Evolutionary conservation across 2,888 invertebrate genomes (phyloP).

Genomic region (Epirrhoe alternata): DNA sequence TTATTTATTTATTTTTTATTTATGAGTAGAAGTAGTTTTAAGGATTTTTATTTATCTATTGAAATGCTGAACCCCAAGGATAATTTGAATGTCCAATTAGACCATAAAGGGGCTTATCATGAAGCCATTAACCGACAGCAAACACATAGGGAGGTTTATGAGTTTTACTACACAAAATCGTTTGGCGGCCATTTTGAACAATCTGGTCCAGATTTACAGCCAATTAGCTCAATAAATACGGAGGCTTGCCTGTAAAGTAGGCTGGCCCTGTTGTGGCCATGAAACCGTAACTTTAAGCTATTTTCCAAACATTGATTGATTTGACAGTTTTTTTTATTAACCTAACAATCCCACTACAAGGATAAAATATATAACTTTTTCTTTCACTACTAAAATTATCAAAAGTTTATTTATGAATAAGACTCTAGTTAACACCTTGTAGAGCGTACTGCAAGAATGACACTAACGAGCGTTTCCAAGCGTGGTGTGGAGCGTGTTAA

Average conservation of each 20-base stretch:
- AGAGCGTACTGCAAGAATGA: no score
- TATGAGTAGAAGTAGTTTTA: neutral
- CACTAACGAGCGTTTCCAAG: no score
- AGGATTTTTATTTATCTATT: neutral
- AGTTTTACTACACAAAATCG: conserved; percentile 82
- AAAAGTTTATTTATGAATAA: no score
- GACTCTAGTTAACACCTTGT: no score
- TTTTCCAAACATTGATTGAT: neutral
- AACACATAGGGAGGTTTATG: conserved; percentile 81
- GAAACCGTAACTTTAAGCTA: neutral
- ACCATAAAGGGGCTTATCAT: conserved; percentile 79
- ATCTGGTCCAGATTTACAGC: conserved; percentile 78
- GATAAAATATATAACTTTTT: no score
- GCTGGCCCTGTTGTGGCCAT: conserved; percentile 53
- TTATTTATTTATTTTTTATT: no score
- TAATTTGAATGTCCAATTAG: conserved; percentile 72
- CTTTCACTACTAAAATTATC: no score
- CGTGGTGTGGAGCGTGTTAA: no score
- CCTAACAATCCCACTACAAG: no score
- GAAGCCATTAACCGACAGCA: conserved; percentile 75
- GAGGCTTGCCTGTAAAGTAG: conserved; percentile 63
- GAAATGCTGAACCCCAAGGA: conserved; percentile 26
- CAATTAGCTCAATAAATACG: conserved; percentile 81
- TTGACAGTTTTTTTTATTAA: neutral
- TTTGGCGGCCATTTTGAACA: conserved; percentile 75